phyloP scores from a whole-genome alignment of 2,888 invertebrate species.

The Oscheius sp. region DNA sequence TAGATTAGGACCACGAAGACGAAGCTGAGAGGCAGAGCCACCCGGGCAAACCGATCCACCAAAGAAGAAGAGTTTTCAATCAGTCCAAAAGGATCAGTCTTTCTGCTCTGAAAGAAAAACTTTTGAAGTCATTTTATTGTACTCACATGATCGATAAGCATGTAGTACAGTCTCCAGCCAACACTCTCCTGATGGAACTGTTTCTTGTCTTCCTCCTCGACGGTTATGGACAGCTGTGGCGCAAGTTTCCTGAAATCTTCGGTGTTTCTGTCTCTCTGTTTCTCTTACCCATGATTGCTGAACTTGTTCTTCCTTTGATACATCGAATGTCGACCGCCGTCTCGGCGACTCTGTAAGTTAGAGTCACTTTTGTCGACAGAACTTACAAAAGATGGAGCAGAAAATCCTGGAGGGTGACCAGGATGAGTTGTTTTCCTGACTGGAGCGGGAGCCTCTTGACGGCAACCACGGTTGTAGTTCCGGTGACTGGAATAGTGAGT shows the following conservation, averaged over 20 bases:
- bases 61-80: constrained; percentile 53
- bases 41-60: constrained; percentile 74
- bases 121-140: not conserved
- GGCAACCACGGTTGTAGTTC: constrained; percentile 14
- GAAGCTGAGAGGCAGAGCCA: constrained; percentile 84
- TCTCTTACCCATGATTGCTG: not conserved
- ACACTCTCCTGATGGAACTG: constrained; percentile 59
- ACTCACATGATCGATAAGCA: constrained; percentile 61
- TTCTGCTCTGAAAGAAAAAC: constrained; percentile 44
- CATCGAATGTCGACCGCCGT: constrained; percentile 46
- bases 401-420: not conserved
- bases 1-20: constrained; percentile 84
- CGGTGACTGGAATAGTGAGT: constrained; percentile 22
- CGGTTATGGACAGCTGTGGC: not conserved
- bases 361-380: not conserved
- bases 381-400: constrained; percentile 22
- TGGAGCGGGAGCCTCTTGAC: not conserved
- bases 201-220: constrained; percentile 43
- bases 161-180: constrained; percentile 63
- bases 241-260: constrained; percentile 1
- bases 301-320: constrained; percentile 27
- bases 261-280: not conserved
- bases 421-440: constrained; percentile 27
- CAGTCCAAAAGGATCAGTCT: constrained; percentile 58
- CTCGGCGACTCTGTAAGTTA: constrained; percentile 34